Evolutionary conservation across 2,888 invertebrate genomes (phyloP).

Genomic region (Eumacrocentrus americanus): DNA sequence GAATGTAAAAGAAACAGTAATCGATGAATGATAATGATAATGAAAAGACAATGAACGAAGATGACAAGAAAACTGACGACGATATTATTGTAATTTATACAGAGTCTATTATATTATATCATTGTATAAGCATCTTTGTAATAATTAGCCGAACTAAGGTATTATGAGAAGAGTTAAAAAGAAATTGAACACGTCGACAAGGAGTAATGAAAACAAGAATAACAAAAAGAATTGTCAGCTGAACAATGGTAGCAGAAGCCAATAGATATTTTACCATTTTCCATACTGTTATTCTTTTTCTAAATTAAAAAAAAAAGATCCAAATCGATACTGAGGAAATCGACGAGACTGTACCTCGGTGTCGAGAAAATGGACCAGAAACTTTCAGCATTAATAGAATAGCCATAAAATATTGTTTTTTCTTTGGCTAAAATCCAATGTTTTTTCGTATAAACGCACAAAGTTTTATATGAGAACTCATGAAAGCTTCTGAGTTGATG

Average conservation of each 20-base stretch:
- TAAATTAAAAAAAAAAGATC: neutral
- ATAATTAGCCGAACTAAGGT: constrained; percentile 38
- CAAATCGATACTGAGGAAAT: neutral
- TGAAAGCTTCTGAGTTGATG: constrained; percentile 1
- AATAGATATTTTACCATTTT: constrained; percentile 12
- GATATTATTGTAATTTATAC: constrained; percentile 59
- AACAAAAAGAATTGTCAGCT: neutral
- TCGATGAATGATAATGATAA: neutral
- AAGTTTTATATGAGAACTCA: neutral
- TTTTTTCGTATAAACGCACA: constrained; percentile 5
- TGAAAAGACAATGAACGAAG: constrained; percentile 21
- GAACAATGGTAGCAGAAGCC: constrained; percentile 2
- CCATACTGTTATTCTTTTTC: neutral
- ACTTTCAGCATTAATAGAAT: constrained; percentile 7
- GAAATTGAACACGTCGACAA: neutral
- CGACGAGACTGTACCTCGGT: neutral
- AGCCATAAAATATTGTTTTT: constrained; percentile 8
- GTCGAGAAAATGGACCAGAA: neutral
- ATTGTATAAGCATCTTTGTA: constrained; percentile 55
- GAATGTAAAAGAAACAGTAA: constrained; percentile 4
- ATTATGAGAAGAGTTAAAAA: neutral
- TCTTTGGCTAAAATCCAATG: neutral
- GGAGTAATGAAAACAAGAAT: constrained; percentile 18
- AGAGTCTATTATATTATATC: constrained; percentile 59
- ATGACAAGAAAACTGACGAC: constrained; percentile 28